phyloP scores from a whole-genome alignment of 2,797 vertebrate genomes.

The Salmo trutta region DNA sequence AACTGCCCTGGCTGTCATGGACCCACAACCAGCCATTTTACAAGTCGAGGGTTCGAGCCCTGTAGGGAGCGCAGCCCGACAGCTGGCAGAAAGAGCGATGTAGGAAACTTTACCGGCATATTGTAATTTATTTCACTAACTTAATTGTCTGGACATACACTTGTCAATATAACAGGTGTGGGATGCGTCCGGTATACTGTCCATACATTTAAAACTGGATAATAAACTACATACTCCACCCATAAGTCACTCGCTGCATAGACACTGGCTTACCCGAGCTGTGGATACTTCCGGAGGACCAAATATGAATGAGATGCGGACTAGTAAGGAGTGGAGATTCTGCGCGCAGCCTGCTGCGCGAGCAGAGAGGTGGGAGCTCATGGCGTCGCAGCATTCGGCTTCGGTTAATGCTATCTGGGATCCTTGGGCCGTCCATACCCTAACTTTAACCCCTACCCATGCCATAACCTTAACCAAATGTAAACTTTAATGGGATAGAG shows the following conservation, averaged over 20 bases:
- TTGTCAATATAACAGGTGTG: constrained; percentile 36
- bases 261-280: constrained; percentile 82
- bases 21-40: constrained; percentile 86
- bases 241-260: constrained; percentile 70
- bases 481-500: too few species aligned
- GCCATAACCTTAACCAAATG: too few species aligned
- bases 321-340: constrained; percentile 69
- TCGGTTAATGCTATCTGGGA: constrained; percentile 31
- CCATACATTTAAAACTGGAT: constrained; percentile 69
- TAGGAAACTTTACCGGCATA: constrained; percentile 67
- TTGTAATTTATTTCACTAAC: constrained; percentile 31
- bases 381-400: constrained; percentile 80
- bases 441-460: too few species aligned
- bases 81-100: constrained; percentile 33
- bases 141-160: background rate
- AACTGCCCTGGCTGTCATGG: constrained; percentile 52
- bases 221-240: constrained; percentile 78
- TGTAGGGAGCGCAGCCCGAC: constrained; percentile 60
- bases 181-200: constrained; percentile 49
- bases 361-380: constrained; percentile 71
- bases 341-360: constrained; percentile 46
- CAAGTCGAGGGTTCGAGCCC: constrained; percentile 80
- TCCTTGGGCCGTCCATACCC: too few species aligned
- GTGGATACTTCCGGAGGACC: constrained; percentile 85
- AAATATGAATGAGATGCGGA: constrained; percentile 84